phyloP scores from a whole-genome alignment of 2,113 vertebrate species.

The Neoarius graeffei region DNA sequence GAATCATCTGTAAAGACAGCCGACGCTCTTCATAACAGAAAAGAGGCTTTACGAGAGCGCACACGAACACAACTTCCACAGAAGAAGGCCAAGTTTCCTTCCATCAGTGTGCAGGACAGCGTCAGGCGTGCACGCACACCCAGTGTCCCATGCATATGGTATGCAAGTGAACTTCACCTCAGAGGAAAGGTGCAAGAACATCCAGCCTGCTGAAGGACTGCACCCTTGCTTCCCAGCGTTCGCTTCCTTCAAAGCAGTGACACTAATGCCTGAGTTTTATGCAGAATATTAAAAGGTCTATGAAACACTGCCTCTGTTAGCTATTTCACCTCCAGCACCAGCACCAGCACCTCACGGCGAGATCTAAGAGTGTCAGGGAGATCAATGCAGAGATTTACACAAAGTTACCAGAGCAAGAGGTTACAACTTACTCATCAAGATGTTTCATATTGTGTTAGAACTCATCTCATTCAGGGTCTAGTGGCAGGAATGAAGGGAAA shows the following conservation, averaged over 20 bases:
- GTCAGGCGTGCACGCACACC: not conserved
- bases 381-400: not conserved
- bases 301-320: slow-evolving; percentile 27
- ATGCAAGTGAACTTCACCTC: slow-evolving; percentile 42
- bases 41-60: not conserved
- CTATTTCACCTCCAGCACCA: slow-evolving; percentile 23
- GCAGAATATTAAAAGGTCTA: slow-evolving; percentile 36
- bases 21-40: not conserved
- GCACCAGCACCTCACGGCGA: not conserved
- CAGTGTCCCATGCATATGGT: slow-evolving; percentile 40
- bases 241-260: not conserved
- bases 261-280: slow-evolving; percentile 32
- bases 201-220: not conserved
- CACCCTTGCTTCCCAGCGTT: slow-evolving; percentile 4
- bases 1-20: slow-evolving; percentile 3
- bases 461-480: not conserved
- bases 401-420: slow-evolving; percentile 2
- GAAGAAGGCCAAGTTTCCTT: slow-evolving; percentile 39
- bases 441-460: too few species aligned
- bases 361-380: slow-evolving; percentile 8
- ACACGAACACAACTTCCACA: not conserved
- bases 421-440: not conserved
- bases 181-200: slow-evolving; percentile 24
- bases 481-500: not conserved
- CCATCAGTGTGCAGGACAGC: slow-evolving; percentile 16